phyloP scores from a whole-genome alignment of 2,888 invertebrate genomes.

The Amphipyra tragopoginis region DNA sequence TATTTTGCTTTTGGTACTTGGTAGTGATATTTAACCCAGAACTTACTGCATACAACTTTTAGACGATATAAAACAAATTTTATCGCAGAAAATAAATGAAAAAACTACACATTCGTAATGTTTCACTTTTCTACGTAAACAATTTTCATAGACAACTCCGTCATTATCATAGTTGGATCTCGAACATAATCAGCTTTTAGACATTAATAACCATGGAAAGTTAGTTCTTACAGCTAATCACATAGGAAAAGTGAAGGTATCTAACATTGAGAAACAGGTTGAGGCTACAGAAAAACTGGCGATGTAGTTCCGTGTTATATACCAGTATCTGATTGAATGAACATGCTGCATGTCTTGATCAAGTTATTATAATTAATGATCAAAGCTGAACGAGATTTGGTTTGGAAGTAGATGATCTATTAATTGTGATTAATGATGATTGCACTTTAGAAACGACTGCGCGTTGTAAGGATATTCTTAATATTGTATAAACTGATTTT shows the following conservation, averaged over 20 bases:
- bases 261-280: slow-evolving; percentile 57
- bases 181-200: slow-evolving; percentile 16
- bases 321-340: slow-evolving; percentile 14
- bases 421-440: slow-evolving; percentile 29
- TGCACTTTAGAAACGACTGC: background rate
- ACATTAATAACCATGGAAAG: slow-evolving; percentile 54
- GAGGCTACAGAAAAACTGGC: slow-evolving; percentile 46
- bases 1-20: too few species aligned
- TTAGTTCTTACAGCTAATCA: slow-evolving; percentile 18
- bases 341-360: slow-evolving; percentile 17
- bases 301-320: slow-evolving; percentile 43
- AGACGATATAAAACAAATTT: too few species aligned
- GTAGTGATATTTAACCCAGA: too few species aligned
- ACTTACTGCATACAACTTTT: too few species aligned
- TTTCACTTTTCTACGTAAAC: too few species aligned
- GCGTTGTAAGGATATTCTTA: too few species aligned
- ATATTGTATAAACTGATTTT: too few species aligned
- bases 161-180: slow-evolving; percentile 16
- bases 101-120: too few species aligned
- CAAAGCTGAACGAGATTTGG: slow-evolving; percentile 1
- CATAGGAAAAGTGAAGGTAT: slow-evolving; percentile 55
- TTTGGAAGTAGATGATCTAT: slow-evolving; percentile 14
- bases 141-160: too few species aligned
- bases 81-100: too few species aligned
- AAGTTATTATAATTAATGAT: slow-evolving; percentile 3